Percentiles rank a stretch among this genome's conserved stretches.
phyloP scores from a whole-genome alignment of 2,113 vertebrate species.

The Oreocharis arfaki region DNA sequence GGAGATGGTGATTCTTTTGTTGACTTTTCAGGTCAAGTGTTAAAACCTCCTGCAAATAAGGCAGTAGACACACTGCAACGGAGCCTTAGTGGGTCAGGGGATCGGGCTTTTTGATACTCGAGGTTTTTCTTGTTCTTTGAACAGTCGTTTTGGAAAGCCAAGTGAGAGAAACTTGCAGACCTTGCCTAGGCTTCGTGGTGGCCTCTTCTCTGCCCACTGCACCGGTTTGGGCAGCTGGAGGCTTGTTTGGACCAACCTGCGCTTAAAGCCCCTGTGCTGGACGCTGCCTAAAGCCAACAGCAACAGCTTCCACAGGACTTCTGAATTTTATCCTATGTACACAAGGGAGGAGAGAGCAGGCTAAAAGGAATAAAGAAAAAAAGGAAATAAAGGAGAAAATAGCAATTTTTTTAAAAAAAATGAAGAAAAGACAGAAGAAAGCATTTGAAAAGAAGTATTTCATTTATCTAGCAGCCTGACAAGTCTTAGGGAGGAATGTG shows the following conservation, averaged over 20 bases:
- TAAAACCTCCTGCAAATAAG: slow-evolving; percentile 65
- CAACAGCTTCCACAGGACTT: not conserved
- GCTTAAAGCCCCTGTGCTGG: not conserved
- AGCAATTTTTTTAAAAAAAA: not conserved
- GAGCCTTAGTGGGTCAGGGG: not conserved
- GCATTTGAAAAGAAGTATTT: not conserved
- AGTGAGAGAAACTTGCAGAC: not conserved
- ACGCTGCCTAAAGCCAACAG: not conserved
- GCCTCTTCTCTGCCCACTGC: not conserved
- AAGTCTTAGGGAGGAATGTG: not conserved
- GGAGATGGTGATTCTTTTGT: slow-evolving; percentile 57
- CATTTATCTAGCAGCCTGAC: not conserved
- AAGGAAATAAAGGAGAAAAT: not conserved
- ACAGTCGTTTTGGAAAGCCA: not conserved
- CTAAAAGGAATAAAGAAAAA: not conserved
- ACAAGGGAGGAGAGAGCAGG: not conserved
- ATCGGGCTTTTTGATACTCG: not conserved
- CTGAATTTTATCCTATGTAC: not conserved
- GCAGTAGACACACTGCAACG: not conserved
- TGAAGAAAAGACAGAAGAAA: not conserved
- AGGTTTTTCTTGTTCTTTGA: not conserved
- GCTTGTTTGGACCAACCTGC: not conserved
- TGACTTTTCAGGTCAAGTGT: slow-evolving; percentile 71
- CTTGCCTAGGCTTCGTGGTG: not conserved
- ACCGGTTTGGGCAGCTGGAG: not conserved